Conservation (phyloP, 2,113 vertebrate genomes). For the Solea solea region DNA sequence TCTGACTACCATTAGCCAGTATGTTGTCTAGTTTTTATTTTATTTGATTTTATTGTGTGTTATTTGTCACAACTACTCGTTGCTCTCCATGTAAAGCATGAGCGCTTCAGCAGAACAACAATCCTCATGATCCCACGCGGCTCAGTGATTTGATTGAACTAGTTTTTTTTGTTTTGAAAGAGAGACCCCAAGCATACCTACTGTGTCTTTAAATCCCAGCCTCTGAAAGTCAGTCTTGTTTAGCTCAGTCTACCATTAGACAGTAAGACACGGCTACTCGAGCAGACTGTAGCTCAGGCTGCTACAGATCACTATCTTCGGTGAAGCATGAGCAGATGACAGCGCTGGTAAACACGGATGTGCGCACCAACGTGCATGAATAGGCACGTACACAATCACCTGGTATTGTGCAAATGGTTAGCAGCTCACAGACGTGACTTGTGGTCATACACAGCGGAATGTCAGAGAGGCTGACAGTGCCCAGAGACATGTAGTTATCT, state of each 20-base stretch:
- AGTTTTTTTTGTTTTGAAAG: no score
- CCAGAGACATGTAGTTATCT: conserved; percentile 78
- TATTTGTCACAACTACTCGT: no score
- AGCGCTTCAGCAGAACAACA: no score
- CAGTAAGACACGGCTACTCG: background rate
- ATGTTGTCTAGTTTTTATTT: no score
- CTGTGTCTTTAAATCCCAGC: background rate
- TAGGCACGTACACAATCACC: conserved; percentile 43
- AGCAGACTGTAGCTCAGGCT: conserved; percentile 22
- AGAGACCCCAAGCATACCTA: no score
- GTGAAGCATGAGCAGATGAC: conserved; percentile 34
- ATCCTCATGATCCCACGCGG: no score
- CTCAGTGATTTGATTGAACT: no score
- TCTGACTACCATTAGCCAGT: no score
- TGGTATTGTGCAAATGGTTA: conserved; percentile 56
- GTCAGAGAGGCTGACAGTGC: conserved; percentile 70
- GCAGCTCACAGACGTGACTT: conserved; percentile 51
- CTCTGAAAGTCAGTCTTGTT: background rate
- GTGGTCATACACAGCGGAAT: conserved; percentile 69
- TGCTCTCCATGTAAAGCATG: no score
- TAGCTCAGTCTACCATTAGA: background rate
- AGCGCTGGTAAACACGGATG: conserved; percentile 46
- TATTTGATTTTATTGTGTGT: no score
- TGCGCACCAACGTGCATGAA: conserved; percentile 8
- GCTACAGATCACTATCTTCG: conserved; percentile 26